These are phyloP conservation scores for Cinclus mexicanus DNA, from an alignment of 2,113 vertebrate genomes.

Conservation along the genomic window DNA sequence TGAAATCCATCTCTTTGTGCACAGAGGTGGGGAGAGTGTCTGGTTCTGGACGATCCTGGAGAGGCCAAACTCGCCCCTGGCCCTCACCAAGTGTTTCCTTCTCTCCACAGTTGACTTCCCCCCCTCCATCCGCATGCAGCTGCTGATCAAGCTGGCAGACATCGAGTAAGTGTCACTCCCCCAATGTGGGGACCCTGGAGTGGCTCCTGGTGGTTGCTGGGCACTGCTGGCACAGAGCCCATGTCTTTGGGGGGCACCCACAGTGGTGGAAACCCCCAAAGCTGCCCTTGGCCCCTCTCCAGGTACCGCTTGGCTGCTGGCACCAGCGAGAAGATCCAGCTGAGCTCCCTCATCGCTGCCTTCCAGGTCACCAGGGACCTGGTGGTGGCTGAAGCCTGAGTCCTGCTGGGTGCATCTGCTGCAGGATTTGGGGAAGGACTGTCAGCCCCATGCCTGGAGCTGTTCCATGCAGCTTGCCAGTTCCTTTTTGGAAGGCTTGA, in stretches of 20 bases:
- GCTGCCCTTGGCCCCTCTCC: neutral
- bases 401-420: fast-evolving
- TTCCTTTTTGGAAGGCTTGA: neutral
- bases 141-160: conserved; percentile 93
- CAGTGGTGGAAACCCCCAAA: fast-evolving
- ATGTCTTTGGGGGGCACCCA: neutral
- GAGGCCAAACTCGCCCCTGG: neutral
- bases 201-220: fast-evolving
- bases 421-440: neutral
- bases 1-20: conserved; percentile 90
- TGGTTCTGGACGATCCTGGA: fast-evolving
- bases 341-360: conserved; percentile 92
- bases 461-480: neutral
- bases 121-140: conserved; percentile 83
- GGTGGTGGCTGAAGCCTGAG: conserved; percentile 85
- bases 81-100: neutral
- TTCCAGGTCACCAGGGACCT: conserved; percentile 94
- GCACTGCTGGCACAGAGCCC: neutral
- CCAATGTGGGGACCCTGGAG: too few species aligned
- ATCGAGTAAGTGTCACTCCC: conserved; percentile 84
- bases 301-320: conserved; percentile 92
- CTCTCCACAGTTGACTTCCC: conserved; percentile 89
- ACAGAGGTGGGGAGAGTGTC: conserved; percentile 82
- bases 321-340: conserved; percentile 94
- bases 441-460: fast-evolving